Evolutionary conservation across 2,113 vertebrate species (phyloP).

Genomic region (Xiphorhynchus elegans): DNA sequence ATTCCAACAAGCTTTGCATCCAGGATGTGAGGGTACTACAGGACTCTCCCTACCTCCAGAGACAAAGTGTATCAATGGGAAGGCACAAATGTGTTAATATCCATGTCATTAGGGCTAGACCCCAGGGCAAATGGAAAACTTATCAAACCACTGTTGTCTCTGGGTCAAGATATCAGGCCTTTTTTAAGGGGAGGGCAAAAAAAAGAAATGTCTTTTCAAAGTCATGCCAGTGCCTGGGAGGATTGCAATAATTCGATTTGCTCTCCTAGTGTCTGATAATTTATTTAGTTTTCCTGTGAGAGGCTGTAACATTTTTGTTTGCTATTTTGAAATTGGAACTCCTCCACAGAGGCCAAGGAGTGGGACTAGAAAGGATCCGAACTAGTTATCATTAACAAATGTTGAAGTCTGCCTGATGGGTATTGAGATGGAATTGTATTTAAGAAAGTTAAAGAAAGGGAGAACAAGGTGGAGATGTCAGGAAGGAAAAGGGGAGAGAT

Average conservation of each 20-base stretch:
- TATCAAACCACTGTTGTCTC: not conserved
- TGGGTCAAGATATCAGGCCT: not conserved
- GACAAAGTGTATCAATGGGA: not conserved
- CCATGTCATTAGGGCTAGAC: not conserved
- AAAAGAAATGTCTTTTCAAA: constrained; percentile 45
- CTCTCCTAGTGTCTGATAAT: constrained; percentile 61
- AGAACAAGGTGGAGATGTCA: not conserved
- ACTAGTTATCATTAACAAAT: constrained; percentile 68
- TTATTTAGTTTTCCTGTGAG: constrained; percentile 73
- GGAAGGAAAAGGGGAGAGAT: not conserved
- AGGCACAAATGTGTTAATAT: not conserved
- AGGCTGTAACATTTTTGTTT: constrained; percentile 69
- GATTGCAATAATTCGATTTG: constrained; percentile 61
- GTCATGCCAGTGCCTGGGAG: constrained; percentile 43
- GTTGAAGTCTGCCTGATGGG: constrained; percentile 47
- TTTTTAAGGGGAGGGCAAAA: not conserved
- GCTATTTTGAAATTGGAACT: constrained; percentile 69
- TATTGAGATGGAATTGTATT: constrained; percentile 58
- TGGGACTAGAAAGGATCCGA: constrained; percentile 28
- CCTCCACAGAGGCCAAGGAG: constrained; percentile 44
- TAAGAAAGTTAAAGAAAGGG: constrained; percentile 33
- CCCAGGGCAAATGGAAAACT: not conserved
- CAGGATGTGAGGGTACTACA: not conserved
- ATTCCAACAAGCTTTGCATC: not conserved
- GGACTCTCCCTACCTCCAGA: not conserved